These are phyloP conservation scores for Rhinoderma darwinii DNA, from an alignment of 2,113 vertebrate species.

Conservation along the genomic window DNA sequence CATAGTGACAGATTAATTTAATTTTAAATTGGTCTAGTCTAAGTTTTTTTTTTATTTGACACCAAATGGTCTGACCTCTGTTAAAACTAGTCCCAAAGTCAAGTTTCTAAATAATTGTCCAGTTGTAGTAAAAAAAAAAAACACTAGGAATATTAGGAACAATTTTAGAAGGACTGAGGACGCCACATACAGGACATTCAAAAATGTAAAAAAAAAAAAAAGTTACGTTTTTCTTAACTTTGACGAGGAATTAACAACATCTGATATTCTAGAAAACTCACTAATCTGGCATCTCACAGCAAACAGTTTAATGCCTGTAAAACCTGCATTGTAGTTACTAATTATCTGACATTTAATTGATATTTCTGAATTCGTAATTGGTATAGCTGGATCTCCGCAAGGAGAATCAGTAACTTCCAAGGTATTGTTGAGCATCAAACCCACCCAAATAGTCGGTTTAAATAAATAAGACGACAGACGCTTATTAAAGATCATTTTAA, in stretches of 20 bases:
- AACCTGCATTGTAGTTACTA: neutral
- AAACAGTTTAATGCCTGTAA: neutral
- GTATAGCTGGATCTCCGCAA: too few relatives aligned
- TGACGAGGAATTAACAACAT: too few relatives aligned
- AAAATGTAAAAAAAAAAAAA: neutral
- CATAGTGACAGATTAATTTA: neutral
- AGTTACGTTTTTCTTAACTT: neutral
- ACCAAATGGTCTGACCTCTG: neutral
- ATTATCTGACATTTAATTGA: neutral
- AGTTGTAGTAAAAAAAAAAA: neutral
- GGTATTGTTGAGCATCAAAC: neutral
- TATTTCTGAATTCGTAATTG: neutral
- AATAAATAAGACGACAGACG: neutral
- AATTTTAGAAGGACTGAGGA: neutral
- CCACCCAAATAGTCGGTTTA: neutral
- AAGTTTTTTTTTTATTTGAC: neutral
- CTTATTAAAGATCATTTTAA: constrained; percentile 48
- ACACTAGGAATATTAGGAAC: neutral
- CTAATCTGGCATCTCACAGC: neutral
- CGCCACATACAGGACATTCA: neutral
- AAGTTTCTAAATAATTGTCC: neutral
- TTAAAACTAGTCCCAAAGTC: neutral
- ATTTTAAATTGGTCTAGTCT: too few relatives aligned
- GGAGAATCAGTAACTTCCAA: too few relatives aligned
- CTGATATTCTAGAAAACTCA: neutral